Base-by-base conservation (phyloP, 2,113 vertebrate genomes). In the Actenoides lindsayi region DNA sequence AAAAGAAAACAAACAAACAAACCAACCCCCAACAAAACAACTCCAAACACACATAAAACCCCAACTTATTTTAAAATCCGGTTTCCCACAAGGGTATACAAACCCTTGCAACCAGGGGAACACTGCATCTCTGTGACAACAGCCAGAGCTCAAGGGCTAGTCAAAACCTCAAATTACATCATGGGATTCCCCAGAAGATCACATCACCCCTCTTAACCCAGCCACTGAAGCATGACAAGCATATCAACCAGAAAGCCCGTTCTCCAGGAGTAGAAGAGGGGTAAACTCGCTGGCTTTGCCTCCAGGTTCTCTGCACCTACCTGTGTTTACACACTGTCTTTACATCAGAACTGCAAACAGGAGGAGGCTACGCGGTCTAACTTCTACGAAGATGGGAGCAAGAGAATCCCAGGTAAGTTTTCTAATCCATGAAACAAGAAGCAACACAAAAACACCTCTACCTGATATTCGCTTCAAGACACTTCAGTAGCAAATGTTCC, bases 401-500 rank as follows among this genome's bases (percentile, higher is more conserved):
- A 44, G 8, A 70, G 37, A 83, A 35, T 18, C 13, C 35, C 18
- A 44, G 9, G 6, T 8, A 5, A 0, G 1, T 11, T 23, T 74
- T 73, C 50, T 25, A 74, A 16, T 20, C 48, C 5, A 5, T 5
- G 44, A 76, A 75, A 65, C 30, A 28, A 24, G 19, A 59, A 78
- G 60, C 25, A 35, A 37, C 24, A 27, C 56, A 71, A 70, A 46
- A 5, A 8, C 18, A 18, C 24, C 39, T 9, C 62, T 31, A 41
- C 3, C 2, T 8, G 42, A 13, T 9, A 56, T 4, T 37, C 30
- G 42, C 56, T 28, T 50, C 41, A 17, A 7, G 0, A 15, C 57
- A 30, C 60, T 76, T 64, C 41, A 33, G 11, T 11, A 59, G 44
- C 42, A 76, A 62, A 1, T 2, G 27, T 6, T 62, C 44, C 11